Percentiles rank a stretch among this genome's conserved stretches.
Evolutionary conservation across 1,140 invertebrate species (phyloP).

Genomic region (Latrodectus geometricus): DNA sequence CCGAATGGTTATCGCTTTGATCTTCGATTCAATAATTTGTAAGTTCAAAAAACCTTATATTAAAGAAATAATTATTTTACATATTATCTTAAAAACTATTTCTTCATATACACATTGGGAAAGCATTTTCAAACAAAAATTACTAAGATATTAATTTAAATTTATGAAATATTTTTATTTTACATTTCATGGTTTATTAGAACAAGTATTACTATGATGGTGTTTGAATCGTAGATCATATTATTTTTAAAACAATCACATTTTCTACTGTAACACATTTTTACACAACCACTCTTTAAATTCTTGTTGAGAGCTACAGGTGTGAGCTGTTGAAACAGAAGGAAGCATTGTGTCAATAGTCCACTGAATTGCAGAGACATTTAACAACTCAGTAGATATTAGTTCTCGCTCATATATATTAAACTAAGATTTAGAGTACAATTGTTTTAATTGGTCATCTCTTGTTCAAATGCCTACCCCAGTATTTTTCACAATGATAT

Average conservation of each 20-base stretch:
- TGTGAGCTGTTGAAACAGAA: constrained; percentile 15
- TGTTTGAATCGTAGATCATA: constrained; percentile 6
- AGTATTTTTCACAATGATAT: constrained; percentile 16
- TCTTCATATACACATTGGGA: constrained; percentile 1
- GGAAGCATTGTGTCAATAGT: constrained; percentile 8
- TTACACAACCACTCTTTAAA: constrained; percentile 23
- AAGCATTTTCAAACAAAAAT: constrained; percentile 19
- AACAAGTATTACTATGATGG: constrained; percentile 4
- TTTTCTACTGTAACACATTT: constrained; percentile 2
- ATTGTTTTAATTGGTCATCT: constrained; percentile 17
- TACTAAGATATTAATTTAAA: constrained; percentile 5
- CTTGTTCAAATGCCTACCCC: constrained; percentile 16
- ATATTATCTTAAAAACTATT: constrained; percentile 1
- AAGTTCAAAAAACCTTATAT: too few relatives aligned
- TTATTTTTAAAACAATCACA: constrained; percentile 1
- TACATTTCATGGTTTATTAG: constrained; percentile 15
- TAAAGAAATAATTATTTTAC: too few relatives aligned
- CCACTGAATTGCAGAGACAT: constrained; percentile 9
- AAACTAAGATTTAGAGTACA: constrained; percentile 28
- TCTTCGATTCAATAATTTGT: too few relatives aligned
- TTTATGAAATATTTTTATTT: constrained; percentile 9
- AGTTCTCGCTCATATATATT: constrained; percentile 20
- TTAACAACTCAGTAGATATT: too few relatives aligned
- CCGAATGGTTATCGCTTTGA: too few relatives aligned
- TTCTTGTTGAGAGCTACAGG: background rate